phyloP scores from a whole-genome alignment of 2,797 vertebrate genomes.

The Columba guinea region DNA sequence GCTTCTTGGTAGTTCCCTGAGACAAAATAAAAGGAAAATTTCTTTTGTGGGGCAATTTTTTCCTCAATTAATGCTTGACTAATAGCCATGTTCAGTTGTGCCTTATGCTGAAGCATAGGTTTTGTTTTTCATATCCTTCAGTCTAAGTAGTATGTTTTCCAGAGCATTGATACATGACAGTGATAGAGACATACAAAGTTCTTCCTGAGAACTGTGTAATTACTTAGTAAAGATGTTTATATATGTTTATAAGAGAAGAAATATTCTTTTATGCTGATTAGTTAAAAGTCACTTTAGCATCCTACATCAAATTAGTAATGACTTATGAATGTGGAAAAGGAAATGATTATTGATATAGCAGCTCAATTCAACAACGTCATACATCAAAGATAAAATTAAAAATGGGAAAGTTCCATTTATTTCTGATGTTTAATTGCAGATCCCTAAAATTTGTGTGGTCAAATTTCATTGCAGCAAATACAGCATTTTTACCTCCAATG shows the following conservation, averaged over 20 bases:
- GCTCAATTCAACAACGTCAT: neutral
- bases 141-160: neutral
- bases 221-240: neutral
- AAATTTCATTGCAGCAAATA: neutral
- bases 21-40: neutral
- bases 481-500: fast-evolving
- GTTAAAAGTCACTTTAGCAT: neutral
- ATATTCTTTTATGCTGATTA: neutral
- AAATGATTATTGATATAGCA: neutral
- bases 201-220: neutral
- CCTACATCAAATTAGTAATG: neutral
- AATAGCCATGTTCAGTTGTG: neutral
- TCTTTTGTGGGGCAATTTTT: neutral
- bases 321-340: neutral
- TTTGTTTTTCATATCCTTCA: neutral
- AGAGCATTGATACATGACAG: neutral
- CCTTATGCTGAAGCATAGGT: neutral
- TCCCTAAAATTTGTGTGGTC: neutral
- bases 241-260: neutral
- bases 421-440: neutral
- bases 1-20: neutral
- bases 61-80: neutral
- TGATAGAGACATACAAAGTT: neutral
- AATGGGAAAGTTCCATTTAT: neutral
- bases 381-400: neutral